Conservation (phyloP, 2,113 vertebrate genomes). For the Caloenas nicobarica region DNA sequence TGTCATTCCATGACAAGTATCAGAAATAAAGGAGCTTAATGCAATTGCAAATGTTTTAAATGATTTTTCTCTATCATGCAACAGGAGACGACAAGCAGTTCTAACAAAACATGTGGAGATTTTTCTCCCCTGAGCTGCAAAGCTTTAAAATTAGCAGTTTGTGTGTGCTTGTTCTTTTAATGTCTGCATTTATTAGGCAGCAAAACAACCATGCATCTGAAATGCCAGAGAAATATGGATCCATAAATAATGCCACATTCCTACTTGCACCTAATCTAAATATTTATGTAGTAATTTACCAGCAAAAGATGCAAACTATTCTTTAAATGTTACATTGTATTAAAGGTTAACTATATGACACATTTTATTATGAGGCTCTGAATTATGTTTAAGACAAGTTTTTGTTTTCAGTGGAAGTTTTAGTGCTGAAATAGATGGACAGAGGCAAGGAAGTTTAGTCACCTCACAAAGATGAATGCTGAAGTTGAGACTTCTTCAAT, state of each 20-base stretch:
- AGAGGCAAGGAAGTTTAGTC: background rate
- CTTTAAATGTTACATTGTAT: conserved; percentile 60
- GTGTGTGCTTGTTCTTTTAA: conserved; percentile 36
- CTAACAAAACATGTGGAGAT: background rate
- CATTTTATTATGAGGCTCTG: conserved; percentile 45
- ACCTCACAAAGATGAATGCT: background rate
- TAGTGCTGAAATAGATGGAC: conserved; percentile 1
- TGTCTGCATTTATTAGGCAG: conserved; percentile 56
- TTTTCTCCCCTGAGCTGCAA: conserved; percentile 32
- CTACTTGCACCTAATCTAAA: conserved; percentile 63
- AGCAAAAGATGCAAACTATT: conserved; percentile 63
- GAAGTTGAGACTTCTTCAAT: background rate
- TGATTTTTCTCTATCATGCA: background rate
- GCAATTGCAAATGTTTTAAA: conserved; percentile 1
- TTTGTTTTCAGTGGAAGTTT: background rate
- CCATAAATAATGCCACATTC: conserved; percentile 64
- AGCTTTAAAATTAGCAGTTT: conserved; percentile 57
- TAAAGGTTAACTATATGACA: conserved; percentile 64
- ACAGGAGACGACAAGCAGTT: background rate
- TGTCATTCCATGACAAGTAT: conserved; percentile 15
- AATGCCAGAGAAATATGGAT: conserved; percentile 63
- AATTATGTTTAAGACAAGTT: conserved; percentile 22
- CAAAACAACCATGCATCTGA: conserved; percentile 55
- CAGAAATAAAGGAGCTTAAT: conserved; percentile 42
- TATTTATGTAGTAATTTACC: conserved; percentile 70